A percentile compares a stretch with the other conserved stretches of the same genome.
These are phyloP conservation scores for Drosophila repleta DNA, from an alignment of 1,140 invertebrate species.

Conservation along the genomic window DNA sequence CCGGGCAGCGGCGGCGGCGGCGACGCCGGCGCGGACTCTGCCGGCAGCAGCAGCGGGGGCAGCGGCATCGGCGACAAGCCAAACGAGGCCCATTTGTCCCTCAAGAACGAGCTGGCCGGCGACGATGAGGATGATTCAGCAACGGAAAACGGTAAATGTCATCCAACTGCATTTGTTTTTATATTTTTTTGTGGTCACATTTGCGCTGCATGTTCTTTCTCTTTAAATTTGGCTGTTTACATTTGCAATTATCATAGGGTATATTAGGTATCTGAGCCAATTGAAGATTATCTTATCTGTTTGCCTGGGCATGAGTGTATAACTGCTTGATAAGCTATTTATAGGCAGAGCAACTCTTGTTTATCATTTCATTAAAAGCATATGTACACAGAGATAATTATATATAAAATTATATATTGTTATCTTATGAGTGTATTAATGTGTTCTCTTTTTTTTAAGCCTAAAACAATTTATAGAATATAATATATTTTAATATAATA, in stretches of 20 bases:
- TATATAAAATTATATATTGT: no score
- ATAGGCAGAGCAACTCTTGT: no score
- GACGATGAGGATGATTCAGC: slow-evolving; percentile 80
- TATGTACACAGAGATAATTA: no score
- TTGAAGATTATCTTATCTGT: not conserved
- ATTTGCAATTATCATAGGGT: slow-evolving; percentile 1
- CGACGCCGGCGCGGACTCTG: slow-evolving; percentile 25
- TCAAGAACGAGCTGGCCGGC: slow-evolving; percentile 49
- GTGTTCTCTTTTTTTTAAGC: not conserved
- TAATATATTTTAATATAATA: no score
- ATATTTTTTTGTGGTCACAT: slow-evolving; percentile 29
- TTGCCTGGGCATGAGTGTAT: no score
- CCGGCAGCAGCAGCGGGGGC: slow-evolving; percentile 5
- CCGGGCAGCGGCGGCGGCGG: slow-evolving; percentile 40
- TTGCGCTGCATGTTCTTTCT: slow-evolving; percentile 5
- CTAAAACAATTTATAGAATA: not conserved
- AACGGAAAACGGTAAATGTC: slow-evolving; percentile 78
- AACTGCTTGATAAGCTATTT: no score
- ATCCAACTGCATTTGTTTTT: slow-evolving; percentile 28
- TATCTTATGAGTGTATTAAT: no score
- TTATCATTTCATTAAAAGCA: no score
- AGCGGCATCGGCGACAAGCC: slow-evolving; percentile 11
- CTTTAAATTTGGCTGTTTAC: slow-evolving; percentile 6
- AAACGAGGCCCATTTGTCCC: slow-evolving; percentile 17
- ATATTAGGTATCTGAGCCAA: not conserved